Percentiles rank a stretch among this genome's conserved stretches.
Conservation (phyloP, 1,140 invertebrate species). For the Lanistes nyassanus region DNA sequence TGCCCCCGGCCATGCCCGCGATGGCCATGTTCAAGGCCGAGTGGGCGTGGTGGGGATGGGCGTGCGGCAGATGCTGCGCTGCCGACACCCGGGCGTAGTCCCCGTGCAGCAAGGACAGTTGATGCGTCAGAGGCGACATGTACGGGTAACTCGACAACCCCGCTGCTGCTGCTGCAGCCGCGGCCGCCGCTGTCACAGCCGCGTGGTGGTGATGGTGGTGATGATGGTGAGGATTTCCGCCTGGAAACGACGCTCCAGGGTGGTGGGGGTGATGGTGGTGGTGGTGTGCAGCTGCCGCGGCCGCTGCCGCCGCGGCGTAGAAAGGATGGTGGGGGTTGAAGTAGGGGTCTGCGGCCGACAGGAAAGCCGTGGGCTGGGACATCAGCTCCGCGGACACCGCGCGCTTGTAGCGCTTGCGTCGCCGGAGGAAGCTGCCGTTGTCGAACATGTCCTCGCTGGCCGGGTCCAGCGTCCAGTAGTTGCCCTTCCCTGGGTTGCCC, state of each 20-base stretch:
- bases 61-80: conserved; percentile 5
- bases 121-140: conserved; percentile 34
- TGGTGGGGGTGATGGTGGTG: conserved; percentile 47
- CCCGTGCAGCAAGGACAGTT: conserved; percentile 34
- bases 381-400: conserved; percentile 71
- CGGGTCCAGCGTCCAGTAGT: conserved; percentile 99
- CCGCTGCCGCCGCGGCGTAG: conserved; percentile 42
- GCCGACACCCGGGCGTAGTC: conserved; percentile 26
- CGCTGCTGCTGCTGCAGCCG: conserved; percentile 26
- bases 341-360: conserved; percentile 54
- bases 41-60: conserved; percentile 21
- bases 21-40: conserved; percentile 17
- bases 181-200: conserved; percentile 22
- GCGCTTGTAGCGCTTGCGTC: conserved; percentile 94
- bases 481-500: conserved; percentile 95
- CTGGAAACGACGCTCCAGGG: conserved; percentile 30
- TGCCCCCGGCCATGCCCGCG: conserved; percentile 1
- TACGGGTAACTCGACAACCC: conserved; percentile 30
- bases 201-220: conserved; percentile 6
- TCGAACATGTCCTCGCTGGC: conserved; percentile 99
- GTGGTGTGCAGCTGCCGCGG: conserved; percentile 40
- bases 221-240: conserved; percentile 18
- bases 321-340: conserved; percentile 41
- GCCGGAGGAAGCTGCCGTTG: conserved; percentile 94
- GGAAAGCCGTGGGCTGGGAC: conserved; percentile 55